phyloP scores from a whole-genome alignment of 2,113 vertebrate species.

The Megalops atlanticus region DNA sequence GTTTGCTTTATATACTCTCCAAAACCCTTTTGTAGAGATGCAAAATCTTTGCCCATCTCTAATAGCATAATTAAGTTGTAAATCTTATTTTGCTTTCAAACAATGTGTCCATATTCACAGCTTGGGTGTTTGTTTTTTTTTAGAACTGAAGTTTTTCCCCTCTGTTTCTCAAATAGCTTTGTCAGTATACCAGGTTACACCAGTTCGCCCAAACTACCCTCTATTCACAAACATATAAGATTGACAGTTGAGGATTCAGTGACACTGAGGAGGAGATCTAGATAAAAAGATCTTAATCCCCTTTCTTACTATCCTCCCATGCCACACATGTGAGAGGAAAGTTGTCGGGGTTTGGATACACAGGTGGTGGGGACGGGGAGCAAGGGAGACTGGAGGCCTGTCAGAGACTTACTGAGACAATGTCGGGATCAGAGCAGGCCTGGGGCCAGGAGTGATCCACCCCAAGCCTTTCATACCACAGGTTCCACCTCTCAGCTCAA shows the following conservation, averaged over 20 bases:
- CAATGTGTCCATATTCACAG: not conserved
- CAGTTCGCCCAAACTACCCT: not conserved
- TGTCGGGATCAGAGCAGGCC: not conserved
- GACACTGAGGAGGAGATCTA: not conserved
- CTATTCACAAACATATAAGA: not conserved
- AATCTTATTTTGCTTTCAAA: not conserved
- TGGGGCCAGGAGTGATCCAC: not conserved
- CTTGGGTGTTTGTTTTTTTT: not conserved
- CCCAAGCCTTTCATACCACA: not conserved
- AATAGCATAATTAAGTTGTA: not conserved
- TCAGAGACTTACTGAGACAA: not conserved
- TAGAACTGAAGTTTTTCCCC: not conserved
- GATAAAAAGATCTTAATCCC: not conserved
- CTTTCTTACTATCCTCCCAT: not conserved
- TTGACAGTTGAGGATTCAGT: not conserved
- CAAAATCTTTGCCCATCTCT: not conserved
- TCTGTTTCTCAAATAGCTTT: not conserved
- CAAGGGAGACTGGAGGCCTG: not conserved
- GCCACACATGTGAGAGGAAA: not conserved
- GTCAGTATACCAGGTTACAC: not conserved
- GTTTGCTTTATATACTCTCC: not conserved
- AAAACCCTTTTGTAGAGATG: not conserved
- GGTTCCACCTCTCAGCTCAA: not conserved
- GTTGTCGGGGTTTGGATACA: not conserved
- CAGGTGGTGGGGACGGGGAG: not conserved